Percentiles rank a stretch among this genome's conserved stretches.
Conservation (phyloP, 1,140 invertebrate species). For the Scaptomyza montana region DNA sequence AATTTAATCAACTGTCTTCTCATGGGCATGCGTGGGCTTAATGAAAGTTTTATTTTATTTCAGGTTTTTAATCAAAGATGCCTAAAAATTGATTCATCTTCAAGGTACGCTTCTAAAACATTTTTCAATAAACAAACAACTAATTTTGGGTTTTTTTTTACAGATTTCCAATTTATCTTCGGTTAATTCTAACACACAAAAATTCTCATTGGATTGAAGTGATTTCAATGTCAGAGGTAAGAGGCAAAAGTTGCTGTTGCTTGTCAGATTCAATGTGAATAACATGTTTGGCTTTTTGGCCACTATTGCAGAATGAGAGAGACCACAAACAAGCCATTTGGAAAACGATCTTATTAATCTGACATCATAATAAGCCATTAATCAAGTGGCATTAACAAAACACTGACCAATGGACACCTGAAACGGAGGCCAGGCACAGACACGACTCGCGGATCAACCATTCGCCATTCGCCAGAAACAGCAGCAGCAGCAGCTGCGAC, state of each 20-base stretch:
- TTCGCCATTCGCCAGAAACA: conserved; percentile 13
- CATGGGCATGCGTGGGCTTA: background rate
- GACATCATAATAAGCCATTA: conserved; percentile 83
- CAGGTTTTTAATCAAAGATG: background rate
- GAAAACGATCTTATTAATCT: conserved; percentile 83
- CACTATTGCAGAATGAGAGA: conserved; percentile 11
- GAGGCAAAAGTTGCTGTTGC: conserved; percentile 22
- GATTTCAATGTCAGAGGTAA: conserved; percentile 33
- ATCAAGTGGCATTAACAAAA: conserved; percentile 77
- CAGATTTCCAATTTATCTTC: conserved; percentile 4
- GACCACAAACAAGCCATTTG: conserved; percentile 49
- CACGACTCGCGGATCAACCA: conserved; percentile 57
- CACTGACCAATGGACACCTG: conserved; percentile 71
- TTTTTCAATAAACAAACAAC: background rate
- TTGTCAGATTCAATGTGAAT: conserved; percentile 31
- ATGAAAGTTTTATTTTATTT: conserved; percentile 3
- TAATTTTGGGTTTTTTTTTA: conserved; percentile 1
- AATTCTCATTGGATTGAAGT: background rate
- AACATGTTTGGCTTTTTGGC: conserved; percentile 45
- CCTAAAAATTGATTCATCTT: background rate
- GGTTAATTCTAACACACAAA: background rate
- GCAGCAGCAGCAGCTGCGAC: conserved; percentile 14
- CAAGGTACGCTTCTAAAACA: conserved; percentile 8
- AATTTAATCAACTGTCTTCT: conserved; percentile 49
- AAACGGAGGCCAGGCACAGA: conserved; percentile 44